Percentiles rank a stretch among this genome's conserved stretches.
phyloP scores from a whole-genome alignment of 2,113 vertebrate species.

The Pteronura brasiliensis region DNA sequence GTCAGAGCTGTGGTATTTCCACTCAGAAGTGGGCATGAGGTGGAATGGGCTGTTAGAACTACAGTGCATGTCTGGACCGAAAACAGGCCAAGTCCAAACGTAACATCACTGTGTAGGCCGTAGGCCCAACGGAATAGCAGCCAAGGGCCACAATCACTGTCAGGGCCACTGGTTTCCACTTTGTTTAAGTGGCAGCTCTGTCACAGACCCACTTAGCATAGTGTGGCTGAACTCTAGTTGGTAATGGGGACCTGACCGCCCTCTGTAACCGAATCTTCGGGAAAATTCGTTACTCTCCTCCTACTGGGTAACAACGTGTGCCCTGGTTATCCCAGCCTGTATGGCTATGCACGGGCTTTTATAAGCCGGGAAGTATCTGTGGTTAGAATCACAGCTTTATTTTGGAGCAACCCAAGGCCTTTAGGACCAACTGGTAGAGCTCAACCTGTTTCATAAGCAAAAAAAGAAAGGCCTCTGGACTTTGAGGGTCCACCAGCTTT shows the following conservation, averaged over 20 bases:
- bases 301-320: background rate
- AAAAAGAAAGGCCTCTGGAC: background rate
- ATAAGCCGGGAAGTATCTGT: background rate
- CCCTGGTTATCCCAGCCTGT: background rate
- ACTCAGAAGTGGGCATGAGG: background rate
- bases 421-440: background rate
- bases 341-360: background rate
- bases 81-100: background rate
- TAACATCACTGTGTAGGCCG: background rate
- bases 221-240: background rate
- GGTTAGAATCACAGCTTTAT: background rate
- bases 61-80: background rate
- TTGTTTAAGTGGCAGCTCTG: no score
- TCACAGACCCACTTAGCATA: background rate
- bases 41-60: background rate
- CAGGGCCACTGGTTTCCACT: no score
- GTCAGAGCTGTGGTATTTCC: background rate
- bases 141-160: background rate
- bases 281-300: background rate
- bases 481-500: background rate
- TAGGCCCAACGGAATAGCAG: background rate
- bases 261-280: background rate
- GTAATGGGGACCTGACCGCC: background rate
- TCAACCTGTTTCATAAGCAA: background rate
- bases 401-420: background rate